Evolutionary conservation across 2,888 invertebrate genomes (phyloP).

Genomic region (Acrocyrtus sp.): DNA sequence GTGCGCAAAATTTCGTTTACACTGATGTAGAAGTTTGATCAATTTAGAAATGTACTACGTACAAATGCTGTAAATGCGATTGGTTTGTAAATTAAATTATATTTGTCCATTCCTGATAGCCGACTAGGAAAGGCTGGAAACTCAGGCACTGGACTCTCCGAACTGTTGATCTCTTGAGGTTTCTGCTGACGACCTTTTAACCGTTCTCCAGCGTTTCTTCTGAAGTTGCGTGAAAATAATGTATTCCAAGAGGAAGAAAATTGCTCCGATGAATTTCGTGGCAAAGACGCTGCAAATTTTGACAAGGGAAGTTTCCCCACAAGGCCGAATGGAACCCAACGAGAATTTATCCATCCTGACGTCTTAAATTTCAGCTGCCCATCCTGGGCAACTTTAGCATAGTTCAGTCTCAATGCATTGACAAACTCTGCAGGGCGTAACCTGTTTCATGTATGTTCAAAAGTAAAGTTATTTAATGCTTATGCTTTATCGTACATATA

Average conservation of each 20-base stretch:
- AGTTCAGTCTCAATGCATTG: conserved; percentile 8
- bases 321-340: conserved; percentile 40
- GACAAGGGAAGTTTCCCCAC: conserved; percentile 42
- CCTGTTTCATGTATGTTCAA: background rate
- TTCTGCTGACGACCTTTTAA: conserved; percentile 1
- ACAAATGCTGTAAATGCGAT: conserved; percentile 60
- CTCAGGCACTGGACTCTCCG: conserved; percentile 13
- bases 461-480: conserved; percentile 13
- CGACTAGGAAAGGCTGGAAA: conserved; percentile 29
- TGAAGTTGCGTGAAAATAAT: conserved; percentile 10
- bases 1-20: conserved; percentile 3
- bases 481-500: too few species aligned
- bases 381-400: conserved; percentile 39
- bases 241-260: conserved; percentile 27
- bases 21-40: background rate
- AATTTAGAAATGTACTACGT: conserved; percentile 13
- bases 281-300: conserved; percentile 36
- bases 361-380: conserved; percentile 27
- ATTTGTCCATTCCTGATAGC: conserved; percentile 45
- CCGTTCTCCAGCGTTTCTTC: conserved; percentile 20
- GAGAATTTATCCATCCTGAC: conserved; percentile 50
- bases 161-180: background rate
- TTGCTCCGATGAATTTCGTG: conserved; percentile 17
- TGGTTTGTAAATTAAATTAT: conserved; percentile 56
- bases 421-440: background rate